Conservation (phyloP, 2,797 vertebrate species). For the Micromesistius poutassou region DNA sequence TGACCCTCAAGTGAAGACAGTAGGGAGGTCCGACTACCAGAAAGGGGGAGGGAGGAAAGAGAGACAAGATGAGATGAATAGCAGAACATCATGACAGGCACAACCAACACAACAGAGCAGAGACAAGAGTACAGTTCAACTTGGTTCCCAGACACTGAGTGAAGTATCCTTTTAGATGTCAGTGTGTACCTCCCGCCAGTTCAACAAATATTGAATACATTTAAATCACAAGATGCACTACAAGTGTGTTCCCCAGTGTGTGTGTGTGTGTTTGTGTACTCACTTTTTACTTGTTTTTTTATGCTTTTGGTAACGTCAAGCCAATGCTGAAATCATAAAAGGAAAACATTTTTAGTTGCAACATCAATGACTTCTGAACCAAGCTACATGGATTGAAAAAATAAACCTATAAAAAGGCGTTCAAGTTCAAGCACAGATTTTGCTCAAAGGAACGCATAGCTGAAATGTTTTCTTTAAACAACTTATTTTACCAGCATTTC, state of each 20-base stretch:
- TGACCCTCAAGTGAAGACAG: conserved; percentile 95
- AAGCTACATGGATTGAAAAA: background rate
- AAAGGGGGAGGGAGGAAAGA: background rate
- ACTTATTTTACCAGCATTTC: background rate
- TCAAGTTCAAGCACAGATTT: background rate
- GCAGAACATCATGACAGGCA: background rate
- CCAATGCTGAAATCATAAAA: conserved; percentile 83
- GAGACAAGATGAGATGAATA: background rate
- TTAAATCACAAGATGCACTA: background rate
- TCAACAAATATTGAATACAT: background rate
- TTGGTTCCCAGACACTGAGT: background rate
- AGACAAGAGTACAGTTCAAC: background rate
- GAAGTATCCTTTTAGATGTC: background rate
- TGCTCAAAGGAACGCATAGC: background rate
- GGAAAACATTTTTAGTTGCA: background rate
- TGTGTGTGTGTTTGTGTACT: conserved; percentile 59
- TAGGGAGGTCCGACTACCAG: conserved; percentile 90
- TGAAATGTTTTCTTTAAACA: background rate
- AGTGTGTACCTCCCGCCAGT: too few relatives aligned
- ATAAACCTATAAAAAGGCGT: background rate
- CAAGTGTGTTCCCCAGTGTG: too few relatives aligned
- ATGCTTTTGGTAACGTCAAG: conserved; percentile 97
- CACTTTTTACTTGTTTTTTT: conserved; percentile 99
- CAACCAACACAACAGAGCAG: background rate
- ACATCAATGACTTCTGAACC: background rate